Conservation (phyloP, 1,140 invertebrate species). For the Platorchestia sp. region DNA sequence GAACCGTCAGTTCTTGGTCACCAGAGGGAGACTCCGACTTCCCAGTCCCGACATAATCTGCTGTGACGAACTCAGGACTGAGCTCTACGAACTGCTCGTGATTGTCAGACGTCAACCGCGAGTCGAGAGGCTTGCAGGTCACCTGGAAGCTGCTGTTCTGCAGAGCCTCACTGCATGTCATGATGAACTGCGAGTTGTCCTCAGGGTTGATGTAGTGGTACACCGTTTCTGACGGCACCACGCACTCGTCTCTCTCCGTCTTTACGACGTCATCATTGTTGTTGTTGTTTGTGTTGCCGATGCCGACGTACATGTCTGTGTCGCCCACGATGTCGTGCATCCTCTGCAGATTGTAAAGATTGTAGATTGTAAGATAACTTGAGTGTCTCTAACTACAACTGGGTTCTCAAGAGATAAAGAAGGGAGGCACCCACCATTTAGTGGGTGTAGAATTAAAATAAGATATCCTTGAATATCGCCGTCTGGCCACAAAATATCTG, state of each 20-base stretch:
- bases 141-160: neutral
- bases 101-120: neutral
- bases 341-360: neutral
- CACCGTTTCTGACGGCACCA: neutral
- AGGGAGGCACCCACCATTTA: too few species aligned
- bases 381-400: too few species aligned
- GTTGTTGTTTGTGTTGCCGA: neutral
- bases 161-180: constrained; percentile 32
- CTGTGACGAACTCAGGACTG: constrained; percentile 38
- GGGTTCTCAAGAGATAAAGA: too few species aligned
- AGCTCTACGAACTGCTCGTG: constrained; percentile 8
- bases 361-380: too few species aligned
- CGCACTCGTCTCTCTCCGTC: neutral
- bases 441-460: too few species aligned
- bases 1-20: neutral
- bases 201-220: constrained; percentile 47
- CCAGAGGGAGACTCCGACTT: neutral
- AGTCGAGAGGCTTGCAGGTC: constrained; percentile 23
- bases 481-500: too few species aligned
- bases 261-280: neutral
- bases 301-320: constrained; percentile 23
- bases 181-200: constrained; percentile 44
- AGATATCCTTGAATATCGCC: too few species aligned
- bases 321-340: constrained; percentile 39
- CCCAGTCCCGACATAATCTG: neutral